Base-by-base conservation (phyloP, 1,140 invertebrate species). In the Daktulosphaira vitifoliae region DNA sequence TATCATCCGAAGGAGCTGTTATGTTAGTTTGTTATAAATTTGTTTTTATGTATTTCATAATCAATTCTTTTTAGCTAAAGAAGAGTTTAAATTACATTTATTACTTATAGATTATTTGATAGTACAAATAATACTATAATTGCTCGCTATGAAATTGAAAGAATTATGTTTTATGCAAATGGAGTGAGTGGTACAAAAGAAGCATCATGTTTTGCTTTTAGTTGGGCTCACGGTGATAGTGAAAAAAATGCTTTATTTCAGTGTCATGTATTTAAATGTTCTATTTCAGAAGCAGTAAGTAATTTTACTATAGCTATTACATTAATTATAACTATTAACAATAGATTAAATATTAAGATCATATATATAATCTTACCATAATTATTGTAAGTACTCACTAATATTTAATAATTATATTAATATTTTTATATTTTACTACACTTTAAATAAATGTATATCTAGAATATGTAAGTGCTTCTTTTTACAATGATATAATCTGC, bases 211-310 rank as follows among this genome's bases (percentile, higher is more conserved):
- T 98, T 98, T 79, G 94, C 94, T 37, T 97, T 98, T 75, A 98
- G 94, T 0, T 97, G 91, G 83, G 90, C 91, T 26, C 93, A 97
- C 73, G 87, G 87, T 18, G 88, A 94, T 71, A 89, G 86, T 16
- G 81, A 85, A 70, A 90, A 94, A 73, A 86, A 86, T 8, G 85
- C 89, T 38, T 87, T 97, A 50, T 96, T 96, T 77, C 90, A 96
- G 75, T 98, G 95, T 78, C 92, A 96, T 79, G 90, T 96, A 25
- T 99, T 98, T 77, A 82, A 92, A 67, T 98, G 95, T 78, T 89
- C 95, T 74, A 89, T 94, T 73, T 85, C 89, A n/a, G 94, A 98
- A 79, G 92, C 92, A n/a, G 94, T 98, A 84, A 81, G 89, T 87
- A 68, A 81, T 71, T 23, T 18, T 33, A 49, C 37, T 49, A 2